Base-by-base conservation (phyloP, 2,888 invertebrate genomes). In the Dryobota labecula region DNA sequence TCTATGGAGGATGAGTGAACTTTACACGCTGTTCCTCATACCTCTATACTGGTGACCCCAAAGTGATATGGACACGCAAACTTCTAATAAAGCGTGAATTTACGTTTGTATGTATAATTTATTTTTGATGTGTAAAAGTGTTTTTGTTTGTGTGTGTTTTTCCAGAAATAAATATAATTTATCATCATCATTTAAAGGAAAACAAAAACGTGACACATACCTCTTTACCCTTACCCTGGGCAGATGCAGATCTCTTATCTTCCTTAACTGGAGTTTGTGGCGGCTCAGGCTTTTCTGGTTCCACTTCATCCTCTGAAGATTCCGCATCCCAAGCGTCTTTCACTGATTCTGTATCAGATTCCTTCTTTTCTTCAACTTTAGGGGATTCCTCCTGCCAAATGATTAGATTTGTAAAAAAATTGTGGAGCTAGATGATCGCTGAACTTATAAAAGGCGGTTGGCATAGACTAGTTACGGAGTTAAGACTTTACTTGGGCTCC, bases 281-380 rank as follows among this genome's bases (percentile, higher is more conserved):
- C 20, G 85, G 84, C 13, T 82, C 92, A 85, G 30, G 89, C 81
- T 86, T 89, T 9, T 86, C 78, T 6, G 92, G 85, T 2, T 93
- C 94, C 0, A 85, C 78, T 69, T 95, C 95, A 24, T 97, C 97
- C 70, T 97, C 96, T 2, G 95, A 95, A 58, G 97, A 97, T 76
- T 97, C 97, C 0, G 97, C 98, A 93, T 98, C 98, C 98, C 98
- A 98, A 0, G 98, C 97, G 87, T 98, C 98, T 91, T 98, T 98
- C 0, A 98, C 97, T 7, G 90, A 89, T 76, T 97, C 97, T 84
- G 96, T 97, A 15, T 96, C 96, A 9, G 92, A 89, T 76, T 92
- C 93, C 49, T 93, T 91, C 74, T 91, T 94, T 47, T 89, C 90
- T 53, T 87, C 90, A 13, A 80, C 73, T 86, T 93, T 93, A 24